phyloP scores from a whole-genome alignment of 2,888 invertebrate species.

The Orthosia gracilis region DNA sequence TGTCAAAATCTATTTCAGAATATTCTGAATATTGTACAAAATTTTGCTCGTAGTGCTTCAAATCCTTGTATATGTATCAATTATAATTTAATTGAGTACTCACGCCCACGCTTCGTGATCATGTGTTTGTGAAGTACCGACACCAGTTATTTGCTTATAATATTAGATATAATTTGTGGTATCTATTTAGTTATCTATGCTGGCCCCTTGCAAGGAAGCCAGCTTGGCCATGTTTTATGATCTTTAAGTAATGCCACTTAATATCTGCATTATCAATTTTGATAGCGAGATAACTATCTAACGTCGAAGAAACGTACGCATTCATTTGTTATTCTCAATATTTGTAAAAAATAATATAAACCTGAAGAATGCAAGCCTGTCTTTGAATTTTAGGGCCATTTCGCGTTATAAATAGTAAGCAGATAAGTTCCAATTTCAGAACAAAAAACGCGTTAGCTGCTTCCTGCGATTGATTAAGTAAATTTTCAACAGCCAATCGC shows the following conservation, averaged over 20 bases:
- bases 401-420: background rate
- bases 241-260: slow-evolving; percentile 44
- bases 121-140: slow-evolving; percentile 53
- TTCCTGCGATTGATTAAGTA: no score
- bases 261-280: slow-evolving; percentile 41
- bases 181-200: slow-evolving; percentile 48
- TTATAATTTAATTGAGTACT: slow-evolving; percentile 61
- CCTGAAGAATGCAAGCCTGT: background rate
- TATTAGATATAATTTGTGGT: slow-evolving; percentile 61
- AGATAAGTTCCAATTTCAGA: no score
- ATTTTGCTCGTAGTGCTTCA: slow-evolving; percentile 8
- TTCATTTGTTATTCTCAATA: background rate
- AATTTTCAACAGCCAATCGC: no score
- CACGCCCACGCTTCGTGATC: slow-evolving; percentile 60
- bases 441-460: no score
- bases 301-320: background rate
- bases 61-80: slow-evolving; percentile 51
- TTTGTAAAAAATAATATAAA: background rate
- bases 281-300: slow-evolving; percentile 31
- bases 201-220: slow-evolving; percentile 45
- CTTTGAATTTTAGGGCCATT: background rate
- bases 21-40: slow-evolving; percentile 15
- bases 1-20: background rate
- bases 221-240: slow-evolving; percentile 31
- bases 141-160: slow-evolving; percentile 54